phyloP scores from a whole-genome alignment of 2,797 vertebrate genomes.

The Platalea minor region DNA sequence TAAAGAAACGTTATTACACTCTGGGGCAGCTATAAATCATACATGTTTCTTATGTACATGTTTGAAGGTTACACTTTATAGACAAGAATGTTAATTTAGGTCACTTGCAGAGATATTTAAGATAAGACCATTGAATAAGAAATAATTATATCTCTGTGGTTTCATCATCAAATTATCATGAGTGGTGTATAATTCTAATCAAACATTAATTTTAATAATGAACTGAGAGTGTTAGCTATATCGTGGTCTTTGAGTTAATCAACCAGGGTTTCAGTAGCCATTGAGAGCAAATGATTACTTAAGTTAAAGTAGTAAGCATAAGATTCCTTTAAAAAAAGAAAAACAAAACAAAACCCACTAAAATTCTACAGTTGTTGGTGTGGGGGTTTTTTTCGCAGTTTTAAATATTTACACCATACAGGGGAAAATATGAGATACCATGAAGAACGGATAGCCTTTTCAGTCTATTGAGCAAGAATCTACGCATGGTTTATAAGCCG shows the following conservation, averaged over 20 bases:
- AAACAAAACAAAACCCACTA: background rate
- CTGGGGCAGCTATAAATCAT: background rate
- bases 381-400: background rate
- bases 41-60: background rate
- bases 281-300: background rate
- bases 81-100: background rate
- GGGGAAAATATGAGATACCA: background rate
- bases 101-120: background rate
- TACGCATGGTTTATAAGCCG: background rate
- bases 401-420: background rate
- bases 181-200: background rate
- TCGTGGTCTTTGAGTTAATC: background rate
- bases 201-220: background rate
- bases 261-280: background rate
- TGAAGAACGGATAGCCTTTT: background rate
- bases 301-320: background rate
- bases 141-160: background rate
- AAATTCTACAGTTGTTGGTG: background rate
- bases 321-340: background rate
- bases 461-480: background rate
- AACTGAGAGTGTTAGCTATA: background rate
- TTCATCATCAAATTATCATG: background rate
- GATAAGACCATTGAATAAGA: background rate
- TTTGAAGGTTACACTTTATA: background rate
- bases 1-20: background rate